Evolutionary conservation across 2,113 vertebrate genomes (phyloP).

Genomic region (Upupa epops): DNA sequence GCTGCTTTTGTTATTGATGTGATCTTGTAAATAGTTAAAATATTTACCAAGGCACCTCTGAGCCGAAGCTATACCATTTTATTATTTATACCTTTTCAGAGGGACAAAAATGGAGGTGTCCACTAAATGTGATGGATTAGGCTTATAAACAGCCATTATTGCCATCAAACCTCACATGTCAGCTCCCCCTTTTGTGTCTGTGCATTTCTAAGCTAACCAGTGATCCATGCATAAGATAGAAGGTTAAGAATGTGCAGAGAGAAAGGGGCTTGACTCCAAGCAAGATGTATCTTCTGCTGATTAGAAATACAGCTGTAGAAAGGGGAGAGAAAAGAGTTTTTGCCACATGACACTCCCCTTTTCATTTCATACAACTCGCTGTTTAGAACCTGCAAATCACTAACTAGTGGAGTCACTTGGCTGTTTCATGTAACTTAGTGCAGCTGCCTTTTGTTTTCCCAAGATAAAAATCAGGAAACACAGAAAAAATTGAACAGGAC

Average conservation of each 20-base stretch:
- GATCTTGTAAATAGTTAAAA: conserved; percentile 99
- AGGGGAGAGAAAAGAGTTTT: conserved; percentile 54
- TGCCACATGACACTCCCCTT: conserved; percentile 48
- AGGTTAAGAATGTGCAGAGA: conserved; percentile 91
- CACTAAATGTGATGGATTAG: conserved; percentile 99
- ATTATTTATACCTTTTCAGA: conserved; percentile 99
- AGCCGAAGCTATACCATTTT: conserved; percentile 83
- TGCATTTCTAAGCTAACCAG: conserved; percentile 99
- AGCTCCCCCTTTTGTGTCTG: conserved; percentile 93
- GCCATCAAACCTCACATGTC: conserved; percentile 95
- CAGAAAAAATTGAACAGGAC: conserved; percentile 70
- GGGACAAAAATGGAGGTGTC: conserved; percentile 98
- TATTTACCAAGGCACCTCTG: conserved; percentile 94
- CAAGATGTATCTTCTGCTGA: conserved; percentile 93
- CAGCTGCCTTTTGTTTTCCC: conserved; percentile 79
- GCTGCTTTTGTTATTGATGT: conserved; percentile 90
- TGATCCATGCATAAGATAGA: conserved; percentile 97
- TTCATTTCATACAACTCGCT: conserved; percentile 59
- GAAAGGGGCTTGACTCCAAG: conserved; percentile 88
- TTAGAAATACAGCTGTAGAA: conserved; percentile 94
- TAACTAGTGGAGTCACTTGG: conserved; percentile 62
- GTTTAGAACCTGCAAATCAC: conserved; percentile 57
- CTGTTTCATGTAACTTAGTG: conserved; percentile 61
- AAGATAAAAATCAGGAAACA: conserved; percentile 79
- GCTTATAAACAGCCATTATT: conserved; percentile 99